Evolutionary conservation across 2,113 vertebrate species (phyloP), one percentile per base, ranked within the genome.

Genomic region (Pterophyllum scalare): DNA sequence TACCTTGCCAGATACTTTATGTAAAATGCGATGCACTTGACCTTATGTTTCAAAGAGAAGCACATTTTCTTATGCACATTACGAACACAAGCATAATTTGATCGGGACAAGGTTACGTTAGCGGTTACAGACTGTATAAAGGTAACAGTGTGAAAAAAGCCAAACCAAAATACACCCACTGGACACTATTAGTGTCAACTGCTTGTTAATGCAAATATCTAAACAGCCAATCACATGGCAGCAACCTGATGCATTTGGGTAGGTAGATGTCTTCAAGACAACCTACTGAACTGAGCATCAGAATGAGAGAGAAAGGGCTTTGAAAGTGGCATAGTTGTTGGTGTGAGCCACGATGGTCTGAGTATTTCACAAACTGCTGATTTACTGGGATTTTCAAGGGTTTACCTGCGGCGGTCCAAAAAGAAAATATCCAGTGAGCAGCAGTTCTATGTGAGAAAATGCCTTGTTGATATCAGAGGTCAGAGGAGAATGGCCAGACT

Each of bases 341-440:
- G 0, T 40, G 22, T 5, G 46, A 1, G 40, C 3, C 1, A 0
- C 10, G 11, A 3, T 40, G 10, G 38, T 38, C 35, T 38, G 35
- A 38, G 35, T 12, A 12, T 12, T 40, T 40, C 11, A 40, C 38
- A 40, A 40, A 40, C 38, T 12, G 38, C 38, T 40, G 14, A 11
- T 26, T 40, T 12, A 11, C 38, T 40, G 38, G 38, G 38, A 10
- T 24, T 65, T 65, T 24, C n/a, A n/a, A 24, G n/a, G 1, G 35
- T 67, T 67, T 67, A 43, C 43, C 43, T 38, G 17, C n/a, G 26
- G 17, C 7, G 14, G 17, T 46, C 40, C 17, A 67, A 67, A 1
- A 22, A 15, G 22, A 26, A 26, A 46, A 4, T 26, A 46, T 0
- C 3, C 38, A 10, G 62, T 6, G 7, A 24, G 13, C 35, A 43